phyloP scores from a whole-genome alignment of 1,140 invertebrate species.

The Caenorhabditis brenneri region DNA sequence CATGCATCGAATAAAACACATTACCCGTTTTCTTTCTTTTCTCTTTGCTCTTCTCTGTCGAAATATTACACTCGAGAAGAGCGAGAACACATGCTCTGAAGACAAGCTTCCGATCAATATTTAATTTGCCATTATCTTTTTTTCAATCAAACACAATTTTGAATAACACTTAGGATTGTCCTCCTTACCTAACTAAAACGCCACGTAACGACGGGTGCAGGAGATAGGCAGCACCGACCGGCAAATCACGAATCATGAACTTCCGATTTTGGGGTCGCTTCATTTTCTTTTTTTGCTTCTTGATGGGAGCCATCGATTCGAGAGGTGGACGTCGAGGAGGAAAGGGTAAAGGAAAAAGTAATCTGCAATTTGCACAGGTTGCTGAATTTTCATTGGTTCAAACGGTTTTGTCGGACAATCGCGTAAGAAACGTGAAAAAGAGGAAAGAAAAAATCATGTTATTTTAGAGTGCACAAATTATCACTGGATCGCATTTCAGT shows the following conservation, averaged over 20 bases:
- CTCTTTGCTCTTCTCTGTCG: neutral
- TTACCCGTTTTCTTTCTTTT: conserved; percentile 3
- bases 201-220: conserved; percentile 25
- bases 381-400: conserved; percentile 70
- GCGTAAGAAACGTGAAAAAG: conserved; percentile 61
- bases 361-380: conserved; percentile 70
- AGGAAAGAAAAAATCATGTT: neutral
- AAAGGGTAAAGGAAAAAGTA: conserved; percentile 70
- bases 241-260: conserved; percentile 22
- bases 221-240: neutral
- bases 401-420: conserved; percentile 64
- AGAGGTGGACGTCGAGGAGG: conserved; percentile 68
- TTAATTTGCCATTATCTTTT: neutral
- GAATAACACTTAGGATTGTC: no score
- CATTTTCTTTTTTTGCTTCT: conserved; percentile 66
- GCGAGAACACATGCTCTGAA: neutral
- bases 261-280: conserved; percentile 27
- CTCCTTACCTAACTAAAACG: neutral
- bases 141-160: neutral
- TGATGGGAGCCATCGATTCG: conserved; percentile 49
- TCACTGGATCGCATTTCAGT: conserved; percentile 67
- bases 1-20: neutral
- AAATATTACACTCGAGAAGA: neutral
- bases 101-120: neutral
- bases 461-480: conserved; percentile 69